Evolutionary conservation across 2,797 vertebrate species (phyloP).

Genomic region (Vultur gryphus): DNA sequence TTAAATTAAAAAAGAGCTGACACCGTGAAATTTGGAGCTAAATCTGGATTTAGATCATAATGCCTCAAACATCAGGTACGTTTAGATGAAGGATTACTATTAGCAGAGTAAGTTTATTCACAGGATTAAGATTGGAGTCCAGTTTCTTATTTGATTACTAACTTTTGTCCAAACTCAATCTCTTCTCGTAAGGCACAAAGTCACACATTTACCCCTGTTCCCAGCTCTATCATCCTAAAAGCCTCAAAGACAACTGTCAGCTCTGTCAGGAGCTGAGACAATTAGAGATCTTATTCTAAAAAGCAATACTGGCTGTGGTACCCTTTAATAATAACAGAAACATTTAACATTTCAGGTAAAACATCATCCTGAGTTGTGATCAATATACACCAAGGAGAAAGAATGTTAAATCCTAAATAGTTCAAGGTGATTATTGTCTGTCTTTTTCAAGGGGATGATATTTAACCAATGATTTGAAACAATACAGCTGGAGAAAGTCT

Average conservation of each 20-base stretch:
- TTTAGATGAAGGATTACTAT: neutral
- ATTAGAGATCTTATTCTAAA: neutral
- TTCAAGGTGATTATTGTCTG: neutral
- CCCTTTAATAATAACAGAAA: neutral
- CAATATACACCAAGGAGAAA: neutral
- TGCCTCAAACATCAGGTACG: neutral
- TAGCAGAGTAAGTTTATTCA: neutral
- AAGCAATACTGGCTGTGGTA: neutral
- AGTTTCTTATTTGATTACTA: neutral
- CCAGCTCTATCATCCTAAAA: neutral
- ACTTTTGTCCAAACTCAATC: neutral
- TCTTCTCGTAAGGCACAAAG: neutral
- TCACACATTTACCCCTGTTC: neutral
- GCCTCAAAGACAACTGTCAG: neutral
- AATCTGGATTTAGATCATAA: neutral
- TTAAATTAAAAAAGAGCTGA: neutral
- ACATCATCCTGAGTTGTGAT: neutral
- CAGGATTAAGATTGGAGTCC: neutral
- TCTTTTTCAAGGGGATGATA: neutral
- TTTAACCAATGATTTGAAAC: neutral
- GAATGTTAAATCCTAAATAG: neutral
- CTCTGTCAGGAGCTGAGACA: neutral
- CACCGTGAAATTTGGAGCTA: neutral
- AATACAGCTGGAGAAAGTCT: neutral
- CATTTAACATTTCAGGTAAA: neutral